These are phyloP conservation scores for Tachysurus fulvidraco DNA, from an alignment of 2,113 vertebrate genomes.

Conservation along the genomic window DNA sequence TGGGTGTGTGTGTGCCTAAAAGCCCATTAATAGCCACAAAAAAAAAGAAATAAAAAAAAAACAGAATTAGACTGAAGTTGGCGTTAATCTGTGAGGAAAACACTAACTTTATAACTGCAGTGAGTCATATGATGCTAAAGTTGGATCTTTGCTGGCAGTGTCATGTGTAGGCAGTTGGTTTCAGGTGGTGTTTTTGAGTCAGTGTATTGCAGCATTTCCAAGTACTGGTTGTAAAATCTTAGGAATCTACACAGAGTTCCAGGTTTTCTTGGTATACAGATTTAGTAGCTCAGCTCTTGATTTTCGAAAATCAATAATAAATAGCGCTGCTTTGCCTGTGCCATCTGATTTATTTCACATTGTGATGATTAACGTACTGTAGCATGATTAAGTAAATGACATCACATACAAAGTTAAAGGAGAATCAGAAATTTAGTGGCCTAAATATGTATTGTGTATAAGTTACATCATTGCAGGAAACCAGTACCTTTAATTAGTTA, in stretches of 20 bases:
- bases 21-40: not conserved
- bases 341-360: not conserved
- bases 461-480: not conserved
- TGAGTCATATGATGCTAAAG: conserved; percentile 11
- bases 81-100: not conserved
- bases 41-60: not conserved
- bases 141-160: not conserved
- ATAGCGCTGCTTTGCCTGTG: not conserved
- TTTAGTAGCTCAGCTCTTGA: not conserved
- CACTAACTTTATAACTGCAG: not conserved
- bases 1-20: not conserved
- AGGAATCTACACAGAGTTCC: not conserved
- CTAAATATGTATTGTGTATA: not conserved
- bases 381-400: not conserved
- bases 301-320: not conserved
- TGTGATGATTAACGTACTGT: not conserved
- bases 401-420: not conserved
- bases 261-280: not conserved
- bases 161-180: conserved; percentile 14
- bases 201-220: conserved; percentile 6
- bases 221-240: not conserved
- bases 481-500: too few species aligned
- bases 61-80: not conserved
- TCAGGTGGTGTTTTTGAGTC: not conserved
- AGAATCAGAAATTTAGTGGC: not conserved